Conservation (phyloP, 1,140 invertebrate genomes). For the Penaeus vannamei region DNA sequence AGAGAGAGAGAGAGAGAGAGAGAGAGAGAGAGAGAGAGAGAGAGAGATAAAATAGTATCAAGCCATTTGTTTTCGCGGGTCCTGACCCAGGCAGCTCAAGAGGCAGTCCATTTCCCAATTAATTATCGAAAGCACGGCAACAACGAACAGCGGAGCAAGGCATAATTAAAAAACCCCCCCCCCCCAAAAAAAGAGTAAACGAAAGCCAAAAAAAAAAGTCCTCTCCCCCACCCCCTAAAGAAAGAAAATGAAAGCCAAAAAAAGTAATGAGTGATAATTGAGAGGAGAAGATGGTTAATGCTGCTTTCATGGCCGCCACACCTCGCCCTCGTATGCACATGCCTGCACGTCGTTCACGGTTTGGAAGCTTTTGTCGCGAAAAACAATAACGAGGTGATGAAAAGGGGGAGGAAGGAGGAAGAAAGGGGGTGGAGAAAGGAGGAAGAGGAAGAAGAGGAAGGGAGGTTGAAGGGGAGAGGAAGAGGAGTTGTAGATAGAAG, state of each 20-base stretch:
- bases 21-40: background rate
- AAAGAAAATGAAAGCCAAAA: background rate
- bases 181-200: too few species aligned
- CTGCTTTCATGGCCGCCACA: background rate
- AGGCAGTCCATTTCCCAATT: background rate
- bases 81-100: too few species aligned
- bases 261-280: slow-evolving; percentile 22
- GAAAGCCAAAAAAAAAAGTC: background rate
- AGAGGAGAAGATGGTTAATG: background rate
- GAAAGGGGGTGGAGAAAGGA: too few species aligned
- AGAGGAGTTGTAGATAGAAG: too few species aligned
- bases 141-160: background rate
- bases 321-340: background rate
- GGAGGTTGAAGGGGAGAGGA: too few species aligned
- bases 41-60: background rate
- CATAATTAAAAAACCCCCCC: background rate
- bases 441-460: too few species aligned
- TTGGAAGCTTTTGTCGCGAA: slow-evolving; percentile 12
- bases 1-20: too few species aligned
- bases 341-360: background rate
- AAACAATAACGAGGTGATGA: slow-evolving; percentile 33
- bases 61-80: background rate
- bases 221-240: too few species aligned
- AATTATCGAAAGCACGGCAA: slow-evolving; percentile 21
- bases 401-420: too few species aligned